Base-by-base conservation (phyloP, 2,113 vertebrate species). In the Tauraco erythrolophus region DNA sequence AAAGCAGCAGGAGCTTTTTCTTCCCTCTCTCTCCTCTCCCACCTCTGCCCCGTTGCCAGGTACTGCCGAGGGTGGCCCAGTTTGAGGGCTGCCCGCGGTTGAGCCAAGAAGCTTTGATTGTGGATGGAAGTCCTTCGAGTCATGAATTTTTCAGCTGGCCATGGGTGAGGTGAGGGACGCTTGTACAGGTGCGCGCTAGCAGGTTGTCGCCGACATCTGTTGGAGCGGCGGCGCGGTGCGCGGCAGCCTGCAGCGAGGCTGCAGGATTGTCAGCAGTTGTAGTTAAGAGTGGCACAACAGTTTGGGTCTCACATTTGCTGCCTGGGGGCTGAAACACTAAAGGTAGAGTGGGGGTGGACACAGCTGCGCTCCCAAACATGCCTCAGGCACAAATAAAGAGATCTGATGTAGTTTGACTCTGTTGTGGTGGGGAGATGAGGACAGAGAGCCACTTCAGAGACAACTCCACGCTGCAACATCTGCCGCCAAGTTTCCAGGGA, bases 361-460 rank as follows among this genome's bases (percentile, higher is more conserved):
- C 99, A 99, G 99, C 99, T 99, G 99, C 96, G 77, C 98, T 97
- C 98, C 98, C 98, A 96, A 98, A 98, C 98, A 99, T 91, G 99
- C 99, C 99, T 98, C 96, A 88, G 99, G 99, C 99, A 98, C 99
- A 99, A 98, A 99, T 98, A 98, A 98, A 98, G 98, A 99, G 99
- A 99, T 99, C 99, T 99, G 96, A 99, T 98, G 97, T 93, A 95
- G 98, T 98, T 97, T 98, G 99, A 99, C 99, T 99, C 98, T 97
- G 97, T 97, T 97, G 98, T 98, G 96, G 98, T 96, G 98, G 98
- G 98, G 99, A 99, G 98, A 98, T 43, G 89, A 95, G 99, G 98
- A 98, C 98, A 81, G 96, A 98, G 98, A 99, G 98, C 98, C 98
- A 99, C 99, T 99, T 99, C 99, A 99, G 99, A 99, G 99, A 98